Conservation (phyloP, 2,888 invertebrate species). For the Nomada goodeniana region DNA sequence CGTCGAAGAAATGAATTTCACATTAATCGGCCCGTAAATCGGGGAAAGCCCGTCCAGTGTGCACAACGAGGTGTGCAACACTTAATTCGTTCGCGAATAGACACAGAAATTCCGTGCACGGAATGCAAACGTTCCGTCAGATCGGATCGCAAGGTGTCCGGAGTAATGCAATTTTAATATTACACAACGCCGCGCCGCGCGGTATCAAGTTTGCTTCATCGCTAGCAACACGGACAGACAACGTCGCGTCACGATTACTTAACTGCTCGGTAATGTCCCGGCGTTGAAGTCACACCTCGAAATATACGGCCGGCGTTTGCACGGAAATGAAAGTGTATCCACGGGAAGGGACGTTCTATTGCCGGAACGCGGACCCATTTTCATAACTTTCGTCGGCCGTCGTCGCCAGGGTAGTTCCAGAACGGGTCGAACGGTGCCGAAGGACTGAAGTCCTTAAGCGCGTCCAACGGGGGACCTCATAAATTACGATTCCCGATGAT, state of each 20-base stretch:
- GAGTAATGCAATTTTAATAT: constrained; percentile 11
- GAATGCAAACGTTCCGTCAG: neutral
- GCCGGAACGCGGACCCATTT: constrained; percentile 55
- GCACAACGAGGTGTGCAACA: too few relatives aligned
- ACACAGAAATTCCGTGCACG: too few relatives aligned
- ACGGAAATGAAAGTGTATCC: constrained; percentile 24
- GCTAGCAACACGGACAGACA: constrained; percentile 6
- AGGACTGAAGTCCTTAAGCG: neutral
- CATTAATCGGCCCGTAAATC: too few relatives aligned
- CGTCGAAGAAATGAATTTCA: too few relatives aligned
- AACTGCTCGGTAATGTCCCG: constrained; percentile 46
- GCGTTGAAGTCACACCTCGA: constrained; percentile 56
- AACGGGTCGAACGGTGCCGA: too few relatives aligned
- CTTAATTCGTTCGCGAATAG: too few relatives aligned
- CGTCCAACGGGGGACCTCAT: constrained; percentile 38
- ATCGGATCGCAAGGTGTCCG: neutral
- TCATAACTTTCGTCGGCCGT: neutral
- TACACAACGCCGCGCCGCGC: constrained; percentile 14
- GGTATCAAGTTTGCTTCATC: constrained; percentile 4
- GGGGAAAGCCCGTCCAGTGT: too few relatives aligned
- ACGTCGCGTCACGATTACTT: constrained; percentile 46
- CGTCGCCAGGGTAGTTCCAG: neutral
- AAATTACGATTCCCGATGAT: constrained; percentile 67
- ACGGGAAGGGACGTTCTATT: constrained; percentile 23
- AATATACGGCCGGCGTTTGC: constrained; percentile 48